Evolutionary conservation across 1,140 invertebrate species (phyloP).

Genomic region (Megalopta genalis): DNA sequence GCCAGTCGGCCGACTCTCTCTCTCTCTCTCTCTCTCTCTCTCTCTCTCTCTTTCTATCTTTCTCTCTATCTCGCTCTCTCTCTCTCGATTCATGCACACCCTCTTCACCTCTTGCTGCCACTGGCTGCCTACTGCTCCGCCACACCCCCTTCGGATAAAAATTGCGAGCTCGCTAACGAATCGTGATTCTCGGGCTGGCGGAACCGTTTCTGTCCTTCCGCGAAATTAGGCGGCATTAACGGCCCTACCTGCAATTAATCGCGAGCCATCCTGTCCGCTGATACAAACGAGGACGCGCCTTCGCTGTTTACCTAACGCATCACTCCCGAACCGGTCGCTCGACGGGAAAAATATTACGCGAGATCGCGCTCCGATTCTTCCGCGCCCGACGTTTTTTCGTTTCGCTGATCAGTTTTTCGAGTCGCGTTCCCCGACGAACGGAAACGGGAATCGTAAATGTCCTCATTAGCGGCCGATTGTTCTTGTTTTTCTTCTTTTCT

Average conservation of each 20-base stretch:
- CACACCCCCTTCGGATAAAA: slow-evolving; percentile 21
- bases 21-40: too few relatives aligned
- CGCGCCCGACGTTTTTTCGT: background rate
- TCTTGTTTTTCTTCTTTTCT: too few relatives aligned
- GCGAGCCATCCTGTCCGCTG: slow-evolving; percentile 62
- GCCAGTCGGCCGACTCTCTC: background rate
- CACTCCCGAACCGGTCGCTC: slow-evolving; percentile 62
- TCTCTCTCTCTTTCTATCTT: background rate
- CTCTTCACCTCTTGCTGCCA: too few relatives aligned
- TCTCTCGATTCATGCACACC: too few relatives aligned
- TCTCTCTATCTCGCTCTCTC: too few relatives aligned
- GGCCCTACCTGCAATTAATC: slow-evolving; percentile 72
- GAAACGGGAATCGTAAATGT: too few relatives aligned
- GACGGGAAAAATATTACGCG: slow-evolving; percentile 53
- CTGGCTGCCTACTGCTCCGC: too few relatives aligned
- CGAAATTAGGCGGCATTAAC: slow-evolving; percentile 73
- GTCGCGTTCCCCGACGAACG: too few relatives aligned
- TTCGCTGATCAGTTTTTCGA: background rate
- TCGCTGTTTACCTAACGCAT: slow-evolving; percentile 70
- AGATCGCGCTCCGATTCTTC: slow-evolving; percentile 1
- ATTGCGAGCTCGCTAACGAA: slow-evolving; percentile 66
- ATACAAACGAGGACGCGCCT: slow-evolving; percentile 69
- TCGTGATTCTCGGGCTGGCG: slow-evolving; percentile 58
- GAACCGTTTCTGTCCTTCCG: slow-evolving; percentile 64
- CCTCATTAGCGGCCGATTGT: too few relatives aligned